phyloP scores from a whole-genome alignment of 53 echinoderm and acorn worm species.

The Mesocentrotus franciscanus region DNA sequence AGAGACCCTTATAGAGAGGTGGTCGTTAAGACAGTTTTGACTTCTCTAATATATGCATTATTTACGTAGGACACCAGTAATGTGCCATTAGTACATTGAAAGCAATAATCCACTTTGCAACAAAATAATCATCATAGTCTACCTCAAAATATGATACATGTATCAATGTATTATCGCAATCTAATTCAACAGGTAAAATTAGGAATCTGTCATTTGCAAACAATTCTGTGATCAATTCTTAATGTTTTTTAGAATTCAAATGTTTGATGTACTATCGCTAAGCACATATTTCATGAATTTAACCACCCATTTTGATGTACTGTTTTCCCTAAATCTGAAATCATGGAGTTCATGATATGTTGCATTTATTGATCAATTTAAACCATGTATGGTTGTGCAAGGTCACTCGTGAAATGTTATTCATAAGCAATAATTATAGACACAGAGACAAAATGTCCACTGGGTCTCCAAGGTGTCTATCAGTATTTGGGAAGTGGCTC shows the following conservation, averaged over 20 bases:
- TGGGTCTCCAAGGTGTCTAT: no score
- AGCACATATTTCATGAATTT: neutral
- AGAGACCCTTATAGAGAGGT: no score
- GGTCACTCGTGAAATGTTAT: no score
- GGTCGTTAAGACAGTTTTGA: no score
- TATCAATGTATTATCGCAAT: neutral
- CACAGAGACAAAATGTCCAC: no score
- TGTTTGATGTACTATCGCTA: neutral
- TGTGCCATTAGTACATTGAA: neutral
- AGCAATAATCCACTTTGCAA: constrained; percentile 6
- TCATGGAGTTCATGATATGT: neutral
- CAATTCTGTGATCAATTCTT: neutral
- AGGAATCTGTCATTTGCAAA: neutral
- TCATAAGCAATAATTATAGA: no score
- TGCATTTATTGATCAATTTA: neutral
- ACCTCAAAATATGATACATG: constrained; percentile 4
- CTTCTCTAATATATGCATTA: neutral
- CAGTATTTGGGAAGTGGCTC: no score
- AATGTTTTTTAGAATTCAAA: neutral
- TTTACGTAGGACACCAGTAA: neutral
- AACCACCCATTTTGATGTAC: neutral
- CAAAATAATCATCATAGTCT: neutral
- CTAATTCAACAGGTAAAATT: neutral
- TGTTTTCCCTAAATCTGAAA: neutral
- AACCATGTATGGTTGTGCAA: neutral